Percentiles rank a stretch among this genome's conserved stretches.
Conservation (phyloP, 2,113 vertebrate genomes). For the Chroicocephalus ridibundus region DNA sequence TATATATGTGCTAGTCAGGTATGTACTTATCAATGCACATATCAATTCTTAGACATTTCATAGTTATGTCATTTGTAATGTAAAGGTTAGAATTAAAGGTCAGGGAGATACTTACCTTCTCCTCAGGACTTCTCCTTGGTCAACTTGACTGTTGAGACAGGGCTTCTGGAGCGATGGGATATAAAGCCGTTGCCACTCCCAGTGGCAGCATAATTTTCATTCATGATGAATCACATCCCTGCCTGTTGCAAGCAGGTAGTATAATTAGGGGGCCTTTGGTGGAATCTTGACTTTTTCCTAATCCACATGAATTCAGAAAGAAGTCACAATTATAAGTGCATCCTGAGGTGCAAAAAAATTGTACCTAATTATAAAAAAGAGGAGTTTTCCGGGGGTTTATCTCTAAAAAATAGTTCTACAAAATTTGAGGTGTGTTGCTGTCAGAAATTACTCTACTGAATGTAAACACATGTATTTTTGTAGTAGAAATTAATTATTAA, state of each 20-base stretch:
- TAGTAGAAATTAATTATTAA: neutral
- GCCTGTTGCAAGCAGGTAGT: neutral
- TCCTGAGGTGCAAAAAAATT: neutral
- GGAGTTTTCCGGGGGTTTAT: neutral
- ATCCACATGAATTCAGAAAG: neutral
- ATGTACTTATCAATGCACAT: neutral
- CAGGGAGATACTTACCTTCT: constrained; percentile 29
- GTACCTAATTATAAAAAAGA: neutral
- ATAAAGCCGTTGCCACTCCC: constrained; percentile 60
- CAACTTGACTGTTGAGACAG: neutral
- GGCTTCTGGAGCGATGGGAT: constrained; percentile 17
- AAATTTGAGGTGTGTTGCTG: neutral
- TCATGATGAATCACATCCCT: constrained; percentile 40
- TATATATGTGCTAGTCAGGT: neutral
- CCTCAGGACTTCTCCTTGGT: neutral
- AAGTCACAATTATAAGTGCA: neutral
- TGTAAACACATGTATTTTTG: neutral
- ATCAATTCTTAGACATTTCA: neutral
- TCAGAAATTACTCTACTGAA: neutral
- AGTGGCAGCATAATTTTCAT: constrained; percentile 13
- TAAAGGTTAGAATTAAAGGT: neutral
- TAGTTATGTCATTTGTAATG: neutral
- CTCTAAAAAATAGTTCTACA: neutral
- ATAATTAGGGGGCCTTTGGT: neutral
- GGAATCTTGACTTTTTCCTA: neutral